A percentile compares a stretch with the other conserved stretches of the same genome.
phyloP scores from a whole-genome alignment of 1,140 invertebrate genomes.

The Drosophila setifemur region DNA sequence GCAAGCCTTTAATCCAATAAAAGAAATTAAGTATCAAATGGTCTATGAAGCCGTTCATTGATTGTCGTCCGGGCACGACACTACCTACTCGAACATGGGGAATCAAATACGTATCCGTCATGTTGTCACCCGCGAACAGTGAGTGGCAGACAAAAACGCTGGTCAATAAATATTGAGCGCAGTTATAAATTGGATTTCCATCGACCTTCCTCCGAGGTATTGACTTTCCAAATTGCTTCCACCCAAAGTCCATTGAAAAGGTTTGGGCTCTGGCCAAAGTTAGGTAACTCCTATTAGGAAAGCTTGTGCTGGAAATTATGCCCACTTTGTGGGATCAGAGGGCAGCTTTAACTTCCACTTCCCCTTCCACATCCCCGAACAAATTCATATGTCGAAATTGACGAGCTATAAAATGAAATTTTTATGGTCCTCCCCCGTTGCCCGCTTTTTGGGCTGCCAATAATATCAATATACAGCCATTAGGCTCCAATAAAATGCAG shows the following conservation, averaged over 20 bases:
- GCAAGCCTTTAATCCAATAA: constrained; percentile 71
- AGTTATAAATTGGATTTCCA: constrained; percentile 37
- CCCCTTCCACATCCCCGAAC: no score
- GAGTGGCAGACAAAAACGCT: constrained; percentile 27
- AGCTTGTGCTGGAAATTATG: constrained; percentile 27
- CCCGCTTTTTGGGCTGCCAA: neutral
- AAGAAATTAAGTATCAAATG: constrained; percentile 75
- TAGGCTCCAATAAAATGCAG: constrained; percentile 54
- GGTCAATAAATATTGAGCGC: constrained; percentile 21
- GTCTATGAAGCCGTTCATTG: constrained; percentile 62
- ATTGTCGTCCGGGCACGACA: constrained; percentile 11
- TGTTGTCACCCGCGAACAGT: constrained; percentile 20
- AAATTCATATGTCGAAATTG: constrained; percentile 62
- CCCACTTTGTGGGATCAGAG: constrained; percentile 22
- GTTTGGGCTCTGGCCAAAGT: neutral
- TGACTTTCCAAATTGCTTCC: constrained; percentile 38
- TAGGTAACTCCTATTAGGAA: neutral
- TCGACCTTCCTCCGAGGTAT: constrained; percentile 6
- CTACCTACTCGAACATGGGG: neutral
- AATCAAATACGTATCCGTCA: constrained; percentile 46
- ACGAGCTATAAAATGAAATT: constrained; percentile 67
- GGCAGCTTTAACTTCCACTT: constrained; percentile 1
- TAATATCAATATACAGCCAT: constrained; percentile 66
- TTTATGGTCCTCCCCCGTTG: constrained; percentile 42
- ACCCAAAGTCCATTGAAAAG: constrained; percentile 7